phyloP scores from a whole-genome alignment of 2,797 vertebrate species.

The Mallotus villosus region DNA sequence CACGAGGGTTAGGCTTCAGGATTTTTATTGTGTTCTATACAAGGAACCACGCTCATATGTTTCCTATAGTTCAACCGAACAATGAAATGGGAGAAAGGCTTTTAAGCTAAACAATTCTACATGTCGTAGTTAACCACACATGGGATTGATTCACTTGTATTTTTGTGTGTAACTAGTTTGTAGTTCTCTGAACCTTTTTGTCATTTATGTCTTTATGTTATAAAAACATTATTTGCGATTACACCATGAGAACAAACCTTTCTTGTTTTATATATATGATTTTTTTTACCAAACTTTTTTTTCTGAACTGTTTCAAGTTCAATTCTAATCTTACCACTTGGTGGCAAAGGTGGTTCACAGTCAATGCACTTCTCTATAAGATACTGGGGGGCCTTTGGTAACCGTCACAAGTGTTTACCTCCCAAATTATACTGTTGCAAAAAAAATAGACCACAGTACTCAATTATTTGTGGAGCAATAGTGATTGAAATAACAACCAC shows the following conservation, averaged over 20 bases:
- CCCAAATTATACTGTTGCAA: constrained; percentile 18
- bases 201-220: not conserved
- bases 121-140: constrained; percentile 34
- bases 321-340: constrained; percentile 31
- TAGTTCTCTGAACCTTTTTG: not conserved
- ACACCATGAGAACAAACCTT: not conserved
- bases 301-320: constrained; percentile 13
- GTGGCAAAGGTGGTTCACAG: constrained; percentile 31
- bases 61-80: constrained; percentile 15
- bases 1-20: constrained; percentile 42
- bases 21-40: constrained; percentile 49
- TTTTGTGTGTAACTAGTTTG: constrained; percentile 10
- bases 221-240: no score
- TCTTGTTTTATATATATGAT: constrained; percentile 8
- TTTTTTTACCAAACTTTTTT: not conserved
- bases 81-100: constrained; percentile 18
- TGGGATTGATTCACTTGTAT: not conserved
- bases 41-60: constrained; percentile 40
- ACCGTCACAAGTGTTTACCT: constrained; percentile 11
- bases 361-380: constrained; percentile 12
- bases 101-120: constrained; percentile 46
- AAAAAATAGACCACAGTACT: not conserved
- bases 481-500: constrained; percentile 44
- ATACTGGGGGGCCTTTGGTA: constrained; percentile 19
- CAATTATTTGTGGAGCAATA: constrained; percentile 29